Conservation (phyloP, 1,140 invertebrate genomes). For the Oncopeltus fasciatus region DNA sequence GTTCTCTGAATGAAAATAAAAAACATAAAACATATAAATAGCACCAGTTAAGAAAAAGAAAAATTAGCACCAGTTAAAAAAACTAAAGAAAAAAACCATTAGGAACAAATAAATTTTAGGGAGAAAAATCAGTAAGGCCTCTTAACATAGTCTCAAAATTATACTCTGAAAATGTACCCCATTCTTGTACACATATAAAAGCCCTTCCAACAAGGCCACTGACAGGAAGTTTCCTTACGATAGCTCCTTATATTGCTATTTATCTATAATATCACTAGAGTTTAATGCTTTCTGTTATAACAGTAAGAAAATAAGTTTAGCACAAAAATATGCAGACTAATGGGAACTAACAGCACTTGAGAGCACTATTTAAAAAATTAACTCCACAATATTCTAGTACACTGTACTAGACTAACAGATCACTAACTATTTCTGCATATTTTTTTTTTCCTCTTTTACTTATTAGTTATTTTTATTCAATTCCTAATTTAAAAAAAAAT, state of each 20-base stretch:
- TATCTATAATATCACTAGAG: not conserved
- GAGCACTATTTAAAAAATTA: not conserved
- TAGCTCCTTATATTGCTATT: not conserved
- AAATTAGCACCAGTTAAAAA: not conserved
- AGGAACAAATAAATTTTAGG: not conserved
- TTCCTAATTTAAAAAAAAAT: not conserved
- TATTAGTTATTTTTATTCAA: not conserved
- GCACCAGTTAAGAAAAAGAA: not conserved
- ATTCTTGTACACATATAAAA: not conserved
- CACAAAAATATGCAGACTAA: slow-evolving; percentile 8
- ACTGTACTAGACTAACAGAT: not conserved
- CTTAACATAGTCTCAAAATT: not conserved
- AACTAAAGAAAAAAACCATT: not conserved
- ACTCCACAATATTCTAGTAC: not conserved
- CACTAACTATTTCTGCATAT: not conserved
- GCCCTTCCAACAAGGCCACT: not conserved
- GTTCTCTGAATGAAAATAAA: no score
- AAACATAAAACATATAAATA: not conserved
- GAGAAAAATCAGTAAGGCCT: not conserved
- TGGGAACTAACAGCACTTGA: slow-evolving; percentile 5
- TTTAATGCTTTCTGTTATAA: not conserved
- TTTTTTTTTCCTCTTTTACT: not conserved
- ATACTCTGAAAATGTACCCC: not conserved
- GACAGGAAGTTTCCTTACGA: not conserved
- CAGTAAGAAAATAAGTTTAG: not conserved